Conservation (phyloP, 2,797 vertebrate genomes). For the Pseudopleuronectes americanus region DNA sequence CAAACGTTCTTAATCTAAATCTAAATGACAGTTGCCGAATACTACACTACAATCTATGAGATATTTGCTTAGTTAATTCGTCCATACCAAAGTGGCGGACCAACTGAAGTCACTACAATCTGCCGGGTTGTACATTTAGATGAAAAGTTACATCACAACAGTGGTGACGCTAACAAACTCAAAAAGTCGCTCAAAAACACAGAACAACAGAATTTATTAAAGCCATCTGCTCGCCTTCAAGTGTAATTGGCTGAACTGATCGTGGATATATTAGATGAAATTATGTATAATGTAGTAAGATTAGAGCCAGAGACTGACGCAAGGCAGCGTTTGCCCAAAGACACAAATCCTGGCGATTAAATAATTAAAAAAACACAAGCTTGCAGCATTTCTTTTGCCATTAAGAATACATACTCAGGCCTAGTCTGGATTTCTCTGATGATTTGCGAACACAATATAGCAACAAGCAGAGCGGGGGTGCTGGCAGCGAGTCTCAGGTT, state of each 20-base stretch:
- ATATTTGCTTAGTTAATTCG: not conserved
- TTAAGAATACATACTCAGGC: constrained; percentile 37
- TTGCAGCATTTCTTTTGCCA: constrained; percentile 54
- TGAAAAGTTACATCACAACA: not conserved
- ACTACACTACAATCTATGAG: not conserved
- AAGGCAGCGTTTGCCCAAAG: constrained; percentile 40
- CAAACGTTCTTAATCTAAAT: too few species aligned
- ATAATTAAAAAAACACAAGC: constrained; percentile 47
- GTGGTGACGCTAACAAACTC: not conserved
- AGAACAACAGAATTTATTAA: constrained; percentile 50
- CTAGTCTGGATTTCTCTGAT: constrained; percentile 37
- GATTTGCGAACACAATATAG: constrained; percentile 4
- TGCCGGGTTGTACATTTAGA: not conserved
- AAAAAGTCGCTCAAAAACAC: constrained; percentile 5
- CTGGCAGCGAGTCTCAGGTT: not conserved
- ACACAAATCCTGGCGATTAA: constrained; percentile 69
- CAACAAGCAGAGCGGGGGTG: not conserved
- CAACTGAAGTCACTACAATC: not conserved
- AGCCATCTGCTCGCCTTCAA: constrained; percentile 70
- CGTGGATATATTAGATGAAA: constrained; percentile 52
- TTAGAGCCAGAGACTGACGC: constrained; percentile 56
- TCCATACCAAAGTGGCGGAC: not conserved
- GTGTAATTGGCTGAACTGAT: constrained; percentile 73
- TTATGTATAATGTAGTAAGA: constrained; percentile 52
- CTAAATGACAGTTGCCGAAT: too few species aligned